A percentile compares a stretch with the other conserved stretches of the same genome.
These are phyloP conservation scores for Agrilus planipennis DNA, from an alignment of 1,140 invertebrate genomes.

Conservation along the genomic window DNA sequence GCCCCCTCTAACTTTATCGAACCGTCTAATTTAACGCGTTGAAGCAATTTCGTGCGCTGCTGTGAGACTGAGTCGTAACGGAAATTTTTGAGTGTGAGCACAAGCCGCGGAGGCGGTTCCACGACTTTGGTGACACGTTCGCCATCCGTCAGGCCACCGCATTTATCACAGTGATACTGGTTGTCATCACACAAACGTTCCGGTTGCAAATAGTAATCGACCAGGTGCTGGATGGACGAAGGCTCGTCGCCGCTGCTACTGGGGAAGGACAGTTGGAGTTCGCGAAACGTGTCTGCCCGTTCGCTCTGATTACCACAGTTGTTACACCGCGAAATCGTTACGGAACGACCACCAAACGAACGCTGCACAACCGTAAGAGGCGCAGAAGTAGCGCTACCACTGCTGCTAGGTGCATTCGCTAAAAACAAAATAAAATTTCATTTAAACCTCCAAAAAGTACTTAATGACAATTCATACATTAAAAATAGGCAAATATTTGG, in stretches of 20 bases:
- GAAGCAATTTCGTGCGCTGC: slow-evolving; percentile 58
- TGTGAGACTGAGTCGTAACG: slow-evolving; percentile 60
- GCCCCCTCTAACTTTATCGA: slow-evolving; percentile 40
- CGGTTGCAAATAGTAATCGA: slow-evolving; percentile 62
- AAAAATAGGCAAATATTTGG: too few relatives aligned
- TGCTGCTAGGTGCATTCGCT: too few relatives aligned
- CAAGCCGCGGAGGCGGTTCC: slow-evolving; percentile 59
- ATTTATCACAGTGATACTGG: slow-evolving; percentile 68
- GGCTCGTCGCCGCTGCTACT: slow-evolving; percentile 38
- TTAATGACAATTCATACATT: too few relatives aligned
- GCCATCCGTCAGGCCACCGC: slow-evolving; percentile 60
- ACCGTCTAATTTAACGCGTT: slow-evolving; percentile 51
- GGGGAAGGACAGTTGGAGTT: slow-evolving; percentile 71
- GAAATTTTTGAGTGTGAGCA: slow-evolving; percentile 71
- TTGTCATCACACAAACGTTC: slow-evolving; percentile 68
- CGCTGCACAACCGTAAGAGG: slow-evolving; percentile 51
- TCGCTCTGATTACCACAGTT: slow-evolving; percentile 56
- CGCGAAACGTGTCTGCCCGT: slow-evolving; percentile 64
- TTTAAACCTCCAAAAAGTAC: too few relatives aligned
- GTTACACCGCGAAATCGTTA: slow-evolving; percentile 58
- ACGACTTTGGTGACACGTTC: slow-evolving; percentile 59
- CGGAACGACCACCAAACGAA: slow-evolving; percentile 60
- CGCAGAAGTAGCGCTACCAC: too few relatives aligned
- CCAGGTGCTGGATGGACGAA: slow-evolving; percentile 55
- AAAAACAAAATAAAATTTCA: too few relatives aligned